Conservation (phyloP, 1,140 invertebrate genomes). For the Leptinotarsa undecemlineata region DNA sequence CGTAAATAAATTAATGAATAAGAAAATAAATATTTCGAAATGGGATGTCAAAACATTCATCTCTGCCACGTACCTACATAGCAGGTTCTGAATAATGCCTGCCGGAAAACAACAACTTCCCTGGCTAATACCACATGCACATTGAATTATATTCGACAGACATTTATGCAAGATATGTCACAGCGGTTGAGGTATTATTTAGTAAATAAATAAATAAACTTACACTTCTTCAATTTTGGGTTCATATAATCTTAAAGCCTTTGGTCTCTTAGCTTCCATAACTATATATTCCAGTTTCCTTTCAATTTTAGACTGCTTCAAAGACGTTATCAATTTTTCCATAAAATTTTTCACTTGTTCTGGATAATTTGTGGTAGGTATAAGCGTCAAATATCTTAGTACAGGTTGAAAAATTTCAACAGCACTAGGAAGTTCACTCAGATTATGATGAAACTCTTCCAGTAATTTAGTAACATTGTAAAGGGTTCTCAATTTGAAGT, state of each 20-base stretch:
- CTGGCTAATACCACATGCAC: no score
- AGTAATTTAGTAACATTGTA: constrained; percentile 61
- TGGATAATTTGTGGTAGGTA: constrained; percentile 68
- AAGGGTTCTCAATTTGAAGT: constrained; percentile 66
- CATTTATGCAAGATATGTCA: no score
- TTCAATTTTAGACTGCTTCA: constrained; percentile 58
- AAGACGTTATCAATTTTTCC: constrained; percentile 55
- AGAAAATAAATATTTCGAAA: no score
- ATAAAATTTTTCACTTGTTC: constrained; percentile 59
- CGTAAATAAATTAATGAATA: no score
- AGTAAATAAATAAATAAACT: constrained; percentile 53
- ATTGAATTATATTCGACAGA: no score
- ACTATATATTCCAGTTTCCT: constrained; percentile 63
- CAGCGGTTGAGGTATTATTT: background rate
- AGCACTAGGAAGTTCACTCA: constrained; percentile 49
- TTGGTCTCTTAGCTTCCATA: constrained; percentile 72
- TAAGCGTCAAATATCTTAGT: constrained; percentile 55
- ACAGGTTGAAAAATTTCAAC: constrained; percentile 58
- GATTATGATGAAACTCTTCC: constrained; percentile 56
- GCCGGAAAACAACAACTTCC: no score
- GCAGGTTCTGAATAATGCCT: no score
- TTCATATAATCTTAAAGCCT: constrained; percentile 80
- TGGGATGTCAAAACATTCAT: no score
- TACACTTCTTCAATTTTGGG: constrained; percentile 81
- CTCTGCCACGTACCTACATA: no score